Evolutionary conservation across 2,113 vertebrate species (phyloP).

Genomic region (Struthidea cinerea): DNA sequence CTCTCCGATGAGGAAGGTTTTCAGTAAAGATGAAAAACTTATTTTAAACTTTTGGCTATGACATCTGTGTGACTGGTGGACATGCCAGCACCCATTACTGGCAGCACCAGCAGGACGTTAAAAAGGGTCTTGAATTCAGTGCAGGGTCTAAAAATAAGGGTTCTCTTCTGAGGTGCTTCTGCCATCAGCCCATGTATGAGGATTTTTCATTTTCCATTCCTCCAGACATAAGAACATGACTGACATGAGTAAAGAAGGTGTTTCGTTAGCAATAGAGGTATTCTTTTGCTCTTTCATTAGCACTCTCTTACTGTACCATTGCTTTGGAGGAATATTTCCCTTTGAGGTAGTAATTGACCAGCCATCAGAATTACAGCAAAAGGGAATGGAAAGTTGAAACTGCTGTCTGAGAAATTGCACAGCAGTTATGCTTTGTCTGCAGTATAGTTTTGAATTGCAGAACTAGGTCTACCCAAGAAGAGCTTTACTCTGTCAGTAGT

Average conservation of each 20-base stretch:
- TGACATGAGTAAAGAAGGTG: neutral
- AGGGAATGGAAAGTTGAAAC: neutral
- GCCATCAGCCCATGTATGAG: neutral
- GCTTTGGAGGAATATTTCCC: neutral
- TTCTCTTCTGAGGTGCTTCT: neutral
- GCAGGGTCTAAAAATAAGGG: rapidly evolving
- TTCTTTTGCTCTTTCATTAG: neutral
- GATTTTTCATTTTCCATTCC: neutral
- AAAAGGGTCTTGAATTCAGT: neutral
- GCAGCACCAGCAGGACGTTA: neutral
- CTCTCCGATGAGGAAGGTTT: neutral
- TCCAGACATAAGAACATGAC: neutral
- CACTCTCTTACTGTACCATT: neutral
- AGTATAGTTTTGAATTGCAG: neutral
- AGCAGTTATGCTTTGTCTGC: neutral
- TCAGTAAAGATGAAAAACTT: neutral
- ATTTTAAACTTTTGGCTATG: neutral
- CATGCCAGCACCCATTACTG: neutral
- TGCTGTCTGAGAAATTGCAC: neutral
- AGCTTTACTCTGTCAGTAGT: neutral
- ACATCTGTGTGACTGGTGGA: neutral
- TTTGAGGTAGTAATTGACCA: neutral
- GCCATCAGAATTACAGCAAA: neutral
- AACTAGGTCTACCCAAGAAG: neutral
- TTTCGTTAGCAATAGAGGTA: neutral